Evolutionary conservation across 2,888 invertebrate genomes (phyloP), one percentile per base, ranked within the genome.

Genomic region (Monoplex corrugatus): DNA sequence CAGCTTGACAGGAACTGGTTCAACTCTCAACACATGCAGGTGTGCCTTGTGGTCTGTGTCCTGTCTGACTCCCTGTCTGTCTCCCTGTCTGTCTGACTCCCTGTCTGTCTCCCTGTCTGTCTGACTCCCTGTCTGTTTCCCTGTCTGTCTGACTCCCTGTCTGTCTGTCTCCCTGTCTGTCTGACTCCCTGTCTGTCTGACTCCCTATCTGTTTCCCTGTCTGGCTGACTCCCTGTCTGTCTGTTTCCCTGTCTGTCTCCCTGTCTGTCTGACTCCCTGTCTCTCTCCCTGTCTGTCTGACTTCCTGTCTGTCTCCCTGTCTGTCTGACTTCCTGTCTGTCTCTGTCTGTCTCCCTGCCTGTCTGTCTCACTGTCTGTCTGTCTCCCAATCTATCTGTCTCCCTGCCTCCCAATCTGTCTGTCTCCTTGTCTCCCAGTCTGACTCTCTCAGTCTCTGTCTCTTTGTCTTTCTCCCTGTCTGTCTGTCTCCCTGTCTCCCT

Each of bases 1-100:
- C 28, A 40, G 23, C 43, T 82, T 88, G 43, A 82, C 13, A n/a
- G 83, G 2, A 83, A 82, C 83, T 88, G 88, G 88, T 88, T 88
- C 43, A 68, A 43, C 40, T n/a, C 38, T 63, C 57, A 68, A 6
- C 63, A 88, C n/a, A 83, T 88, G 88, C 35, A 43, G 44, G 88
- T 86, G 57, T n/a, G n/a, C n/a, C n/a, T n/a, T n/a, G n/a, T n/a
- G n/a, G n/a, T n/a, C n/a, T n/a, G n/a, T n/a, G n/a, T 63, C 23
- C 28, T 13, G 50, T 0, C 8, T 32, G 28, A 0, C 68, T 28
- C 32, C 23, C 32, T n/a, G 23, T n/a, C 68, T 68, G 28, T 2
- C 68, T 3, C 1, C 2, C 32, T n/a, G n/a, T 68, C 23, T 68
- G 68, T 16, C 2, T 32, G 0, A 23, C 23, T 68, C n/a, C 32